Conservation (phyloP, 2,113 vertebrate species). For the Camelus dromedarius region DNA sequence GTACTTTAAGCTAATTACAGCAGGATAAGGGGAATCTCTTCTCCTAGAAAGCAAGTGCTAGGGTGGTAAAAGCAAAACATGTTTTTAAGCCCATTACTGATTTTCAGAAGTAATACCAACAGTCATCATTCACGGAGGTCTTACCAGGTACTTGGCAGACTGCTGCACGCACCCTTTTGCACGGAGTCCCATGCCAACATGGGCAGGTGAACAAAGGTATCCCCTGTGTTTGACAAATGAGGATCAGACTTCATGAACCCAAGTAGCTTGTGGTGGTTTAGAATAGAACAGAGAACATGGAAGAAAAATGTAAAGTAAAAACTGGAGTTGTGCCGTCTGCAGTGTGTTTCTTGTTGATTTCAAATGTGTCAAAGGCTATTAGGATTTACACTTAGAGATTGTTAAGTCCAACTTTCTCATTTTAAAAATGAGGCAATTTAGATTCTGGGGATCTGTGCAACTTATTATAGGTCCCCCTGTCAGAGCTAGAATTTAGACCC, state of each 20-base stretch:
- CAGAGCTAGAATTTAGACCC: not conserved
- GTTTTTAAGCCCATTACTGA: not conserved
- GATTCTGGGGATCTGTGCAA: not conserved
- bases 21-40: not conserved
- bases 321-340: not conserved
- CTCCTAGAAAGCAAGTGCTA: not conserved
- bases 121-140: not conserved
- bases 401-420: not conserved
- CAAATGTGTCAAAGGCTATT: not conserved
- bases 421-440: not conserved
- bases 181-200: not conserved
- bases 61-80: not conserved
- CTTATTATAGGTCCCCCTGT: not conserved
- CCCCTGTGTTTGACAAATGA: not conserved
- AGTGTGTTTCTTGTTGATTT: not conserved
- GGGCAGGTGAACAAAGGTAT: not conserved
- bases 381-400: not conserved
- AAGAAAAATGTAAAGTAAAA: not conserved
- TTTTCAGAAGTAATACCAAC: not conserved
- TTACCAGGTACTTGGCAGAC: not conserved
- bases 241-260: not conserved
- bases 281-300: not conserved
- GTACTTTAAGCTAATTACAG: not conserved
- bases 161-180: fast-evolving
- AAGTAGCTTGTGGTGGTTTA: not conserved